Conservation (phyloP, 2,888 invertebrate species). For the Trypoxylon attenuatum region DNA sequence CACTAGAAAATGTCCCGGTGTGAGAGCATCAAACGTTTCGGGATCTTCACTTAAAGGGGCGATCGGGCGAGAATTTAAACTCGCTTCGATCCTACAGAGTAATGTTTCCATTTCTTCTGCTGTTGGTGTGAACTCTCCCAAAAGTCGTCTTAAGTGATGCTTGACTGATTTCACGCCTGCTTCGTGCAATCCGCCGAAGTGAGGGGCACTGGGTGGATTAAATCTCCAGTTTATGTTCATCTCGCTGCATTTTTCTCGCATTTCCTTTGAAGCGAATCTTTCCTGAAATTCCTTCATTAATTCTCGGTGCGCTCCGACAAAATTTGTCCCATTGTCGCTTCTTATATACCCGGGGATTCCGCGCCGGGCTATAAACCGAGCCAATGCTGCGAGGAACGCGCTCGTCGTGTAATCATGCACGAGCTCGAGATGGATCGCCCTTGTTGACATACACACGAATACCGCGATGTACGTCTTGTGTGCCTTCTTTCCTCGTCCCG, state of each 20-base stretch:
- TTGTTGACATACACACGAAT: constrained; percentile 36
- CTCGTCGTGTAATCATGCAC: not conserved
- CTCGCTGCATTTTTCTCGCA: not conserved
- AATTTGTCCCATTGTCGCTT: constrained; percentile 51
- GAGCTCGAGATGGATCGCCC: constrained; percentile 33
- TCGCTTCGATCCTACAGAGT: constrained; percentile 30
- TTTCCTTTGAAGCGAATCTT: not conserved
- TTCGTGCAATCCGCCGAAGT: constrained; percentile 60
- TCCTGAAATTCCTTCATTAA: constrained; percentile 8
- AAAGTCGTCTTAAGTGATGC: constrained; percentile 51
- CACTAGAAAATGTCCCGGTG: too few species aligned
- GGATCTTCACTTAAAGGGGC: too few species aligned
- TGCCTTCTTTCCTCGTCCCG: constrained; percentile 18
- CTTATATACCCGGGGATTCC: constrained; percentile 27
- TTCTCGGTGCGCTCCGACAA: constrained; percentile 43
- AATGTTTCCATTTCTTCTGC: constrained; percentile 50
- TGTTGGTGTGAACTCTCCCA: constrained; percentile 37
- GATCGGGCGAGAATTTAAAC: too few species aligned
- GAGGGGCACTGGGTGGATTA: constrained; percentile 50
- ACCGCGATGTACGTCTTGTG: constrained; percentile 35
- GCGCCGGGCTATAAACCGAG: constrained; percentile 18
- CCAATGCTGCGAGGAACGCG: not conserved
- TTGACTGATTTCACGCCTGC: constrained; percentile 24
- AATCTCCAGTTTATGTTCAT: constrained; percentile 45
- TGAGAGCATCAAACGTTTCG: not conserved